A percentile compares a stretch with the other conserved stretches of the same genome.
Conservation (phyloP, 2,113 vertebrate genomes). For the Myxocyprinus asiaticus region DNA sequence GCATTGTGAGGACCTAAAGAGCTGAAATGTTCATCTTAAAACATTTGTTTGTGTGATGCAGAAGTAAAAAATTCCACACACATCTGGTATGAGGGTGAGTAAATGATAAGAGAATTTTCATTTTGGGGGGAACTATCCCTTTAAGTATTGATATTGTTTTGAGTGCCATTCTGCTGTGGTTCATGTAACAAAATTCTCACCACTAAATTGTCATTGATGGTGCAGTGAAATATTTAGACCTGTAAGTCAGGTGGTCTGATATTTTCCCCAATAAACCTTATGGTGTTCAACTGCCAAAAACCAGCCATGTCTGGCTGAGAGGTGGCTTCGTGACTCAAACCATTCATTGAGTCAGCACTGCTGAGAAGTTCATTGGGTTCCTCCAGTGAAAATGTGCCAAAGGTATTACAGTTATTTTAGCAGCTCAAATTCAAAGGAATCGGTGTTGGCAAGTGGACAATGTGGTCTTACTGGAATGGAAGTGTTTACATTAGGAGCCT, state of each 20-base stretch:
- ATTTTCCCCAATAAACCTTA: conserved; percentile 2
- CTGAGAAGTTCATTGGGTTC: conserved; percentile 51
- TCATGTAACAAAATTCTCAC: not conserved
- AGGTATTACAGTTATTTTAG: not conserved
- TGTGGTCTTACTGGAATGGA: conserved; percentile 4
- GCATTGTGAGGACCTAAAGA: too few relatives aligned
- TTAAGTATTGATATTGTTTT: conserved; percentile 1
- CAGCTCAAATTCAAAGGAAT: not conserved
- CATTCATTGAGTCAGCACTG: conserved; percentile 41
- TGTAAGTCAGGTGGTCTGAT: conserved; percentile 4
- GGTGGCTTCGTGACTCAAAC: conserved; percentile 36
- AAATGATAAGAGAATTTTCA: too few relatives aligned
- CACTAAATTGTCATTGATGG: not conserved
- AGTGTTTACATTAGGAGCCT: not conserved
- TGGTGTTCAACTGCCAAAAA: conserved; percentile 32
- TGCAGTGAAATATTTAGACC: conserved; percentile 13
- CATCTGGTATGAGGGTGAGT: too few relatives aligned
- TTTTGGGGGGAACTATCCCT: not conserved
- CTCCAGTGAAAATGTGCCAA: conserved; percentile 7
- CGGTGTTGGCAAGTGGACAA: not conserved
- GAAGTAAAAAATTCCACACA: too few relatives aligned
- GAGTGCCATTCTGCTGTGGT: not conserved
- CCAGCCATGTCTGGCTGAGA: conserved; percentile 41
- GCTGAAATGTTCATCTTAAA: too few relatives aligned
- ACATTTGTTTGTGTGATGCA: too few relatives aligned